These are phyloP conservation scores for Notamacropus eugenii DNA, from an alignment of 2,797 vertebrate genomes.

Conservation along the genomic window DNA sequence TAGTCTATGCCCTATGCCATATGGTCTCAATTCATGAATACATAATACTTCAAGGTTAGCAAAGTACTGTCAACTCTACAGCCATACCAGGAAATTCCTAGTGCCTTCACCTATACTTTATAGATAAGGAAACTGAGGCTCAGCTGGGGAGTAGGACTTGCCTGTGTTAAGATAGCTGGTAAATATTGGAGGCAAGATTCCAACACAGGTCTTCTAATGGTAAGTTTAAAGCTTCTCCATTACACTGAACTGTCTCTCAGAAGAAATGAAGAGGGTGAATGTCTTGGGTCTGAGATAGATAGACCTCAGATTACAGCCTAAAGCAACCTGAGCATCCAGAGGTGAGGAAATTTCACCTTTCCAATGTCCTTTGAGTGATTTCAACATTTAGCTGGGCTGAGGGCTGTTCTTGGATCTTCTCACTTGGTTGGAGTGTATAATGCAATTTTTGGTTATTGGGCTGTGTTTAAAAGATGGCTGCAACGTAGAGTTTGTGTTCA, in stretches of 20 bases:
- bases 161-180: background rate
- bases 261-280: background rate
- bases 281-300: background rate
- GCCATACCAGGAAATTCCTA: background rate
- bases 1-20: background rate
- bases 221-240: background rate
- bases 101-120: background rate
- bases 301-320: background rate
- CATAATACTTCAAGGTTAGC: too few relatives aligned
- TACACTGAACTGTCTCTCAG: background rate
- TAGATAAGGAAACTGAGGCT: background rate
- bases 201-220: background rate
- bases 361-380: background rate
- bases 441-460: constrained; percentile 33
- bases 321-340: background rate
- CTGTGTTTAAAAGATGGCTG: constrained; percentile 25
- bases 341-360: constrained; percentile 1
- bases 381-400: background rate
- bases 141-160: background rate
- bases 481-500: constrained; percentile 45
- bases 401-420: background rate
- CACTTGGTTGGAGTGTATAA: constrained; percentile 8
- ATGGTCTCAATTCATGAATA: background rate
- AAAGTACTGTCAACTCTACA: background rate
- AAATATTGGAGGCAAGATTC: background rate